Conservation (phyloP, 2,888 invertebrate genomes). For the Chrysopilus asiliformis region DNA sequence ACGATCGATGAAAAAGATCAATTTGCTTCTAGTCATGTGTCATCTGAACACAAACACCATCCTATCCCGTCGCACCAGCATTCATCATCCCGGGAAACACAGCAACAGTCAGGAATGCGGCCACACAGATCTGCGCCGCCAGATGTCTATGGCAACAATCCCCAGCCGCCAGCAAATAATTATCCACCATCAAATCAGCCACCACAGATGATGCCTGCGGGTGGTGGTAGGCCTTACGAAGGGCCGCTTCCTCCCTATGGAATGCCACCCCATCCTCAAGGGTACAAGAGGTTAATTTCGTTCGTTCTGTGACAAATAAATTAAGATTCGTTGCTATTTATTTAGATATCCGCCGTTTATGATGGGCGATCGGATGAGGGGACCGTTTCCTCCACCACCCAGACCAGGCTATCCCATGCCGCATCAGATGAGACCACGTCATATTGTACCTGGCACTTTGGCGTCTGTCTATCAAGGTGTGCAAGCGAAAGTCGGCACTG, state of each 20-base stretch:
- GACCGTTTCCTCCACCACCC: conserved; percentile 16
- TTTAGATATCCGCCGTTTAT: conserved; percentile 11
- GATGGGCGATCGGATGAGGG: conserved; percentile 9
- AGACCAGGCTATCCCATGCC: conserved; percentile 12
- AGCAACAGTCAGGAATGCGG: too few relatives aligned
- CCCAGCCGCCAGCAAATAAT: conserved; percentile 6
- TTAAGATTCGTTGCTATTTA: background rate
- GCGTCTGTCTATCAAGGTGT: conserved; percentile 34
- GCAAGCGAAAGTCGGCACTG: conserved; percentile 31
- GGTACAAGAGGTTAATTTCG: background rate
- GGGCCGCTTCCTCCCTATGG: conserved; percentile 13
- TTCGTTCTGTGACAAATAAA: background rate
- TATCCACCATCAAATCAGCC: conserved; percentile 9
- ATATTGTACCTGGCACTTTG: conserved; percentile 22
- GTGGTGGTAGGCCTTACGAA: conserved; percentile 11
- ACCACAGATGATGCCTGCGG: conserved; percentile 9
- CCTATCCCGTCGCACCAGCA: conserved; percentile 13
- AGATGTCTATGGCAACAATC: conserved; percentile 11
- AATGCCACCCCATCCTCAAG: conserved; percentile 4
- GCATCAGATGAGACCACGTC: conserved; percentile 15
- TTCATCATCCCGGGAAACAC: conserved; percentile 2
- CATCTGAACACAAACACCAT: conserved; percentile 15
- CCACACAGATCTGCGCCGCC: conserved; percentile 9
- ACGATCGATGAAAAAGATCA: conserved; percentile 50
- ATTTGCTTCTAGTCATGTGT: conserved; percentile 13